These are phyloP conservation scores for Bovichtus variegatus DNA, from an alignment of 2,797 vertebrate genomes.

Conservation along the genomic window DNA sequence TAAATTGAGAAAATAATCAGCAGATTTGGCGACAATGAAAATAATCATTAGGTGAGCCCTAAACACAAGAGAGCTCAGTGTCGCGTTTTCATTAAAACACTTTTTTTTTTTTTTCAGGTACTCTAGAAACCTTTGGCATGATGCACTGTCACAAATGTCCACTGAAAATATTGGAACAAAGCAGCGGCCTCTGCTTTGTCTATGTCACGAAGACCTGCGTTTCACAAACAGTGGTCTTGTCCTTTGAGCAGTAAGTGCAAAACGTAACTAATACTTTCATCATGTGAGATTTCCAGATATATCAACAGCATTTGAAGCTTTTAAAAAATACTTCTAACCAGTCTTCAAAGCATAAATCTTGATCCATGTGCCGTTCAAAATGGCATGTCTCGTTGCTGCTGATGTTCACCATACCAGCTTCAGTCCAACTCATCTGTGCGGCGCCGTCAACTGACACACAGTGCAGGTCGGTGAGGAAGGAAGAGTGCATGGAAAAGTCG, in stretches of 20 bases:
- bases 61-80: conserved; percentile 2
- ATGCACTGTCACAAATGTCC: background rate
- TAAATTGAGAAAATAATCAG: conserved; percentile 1
- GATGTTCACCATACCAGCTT: conserved; percentile 18
- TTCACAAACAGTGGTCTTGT: conserved; percentile 33
- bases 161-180: conserved; percentile 14
- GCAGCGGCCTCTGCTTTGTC: background rate
- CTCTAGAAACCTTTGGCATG: background rate
- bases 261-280: conserved; percentile 42
- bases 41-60: background rate
- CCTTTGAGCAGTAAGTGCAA: conserved; percentile 41
- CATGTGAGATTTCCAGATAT: conserved; percentile 39
- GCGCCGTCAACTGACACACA: conserved; percentile 28
- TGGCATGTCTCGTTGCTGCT: background rate
- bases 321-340: conserved; percentile 37
- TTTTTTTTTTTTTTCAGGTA: background rate
- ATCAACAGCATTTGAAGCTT: conserved; percentile 43
- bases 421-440: conserved; percentile 23
- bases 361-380: conserved; percentile 12
- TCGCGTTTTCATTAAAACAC: conserved; percentile 2
- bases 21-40: background rate
- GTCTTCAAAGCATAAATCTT: conserved; percentile 33
- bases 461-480: conserved; percentile 32
- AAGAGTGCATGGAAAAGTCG: conserved; percentile 16
- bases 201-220: conserved; percentile 23